Conservation (phyloP, 2,113 vertebrate species). For the Tichodroma muraria region DNA sequence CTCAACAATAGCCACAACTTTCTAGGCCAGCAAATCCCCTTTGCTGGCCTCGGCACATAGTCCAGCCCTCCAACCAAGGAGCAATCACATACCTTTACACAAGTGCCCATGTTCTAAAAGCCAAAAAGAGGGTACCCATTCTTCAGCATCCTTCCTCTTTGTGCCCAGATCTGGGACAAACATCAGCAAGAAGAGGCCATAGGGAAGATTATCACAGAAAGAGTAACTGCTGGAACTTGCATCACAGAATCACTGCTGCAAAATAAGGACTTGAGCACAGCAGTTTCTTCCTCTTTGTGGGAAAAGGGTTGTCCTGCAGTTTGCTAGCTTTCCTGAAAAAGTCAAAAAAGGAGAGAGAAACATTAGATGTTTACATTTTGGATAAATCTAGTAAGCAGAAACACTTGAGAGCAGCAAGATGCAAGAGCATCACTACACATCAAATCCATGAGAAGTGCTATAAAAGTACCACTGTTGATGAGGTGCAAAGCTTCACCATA, state of each 20-base stretch:
- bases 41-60: background rate
- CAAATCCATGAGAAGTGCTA: background rate
- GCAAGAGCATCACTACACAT: background rate
- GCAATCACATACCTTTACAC: constrained; percentile 81
- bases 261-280: background rate
- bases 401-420: background rate
- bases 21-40: background rate
- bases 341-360: background rate
- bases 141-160: constrained; percentile 78
- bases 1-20: background rate
- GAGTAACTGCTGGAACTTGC: constrained; percentile 30
- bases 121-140: constrained; percentile 72
- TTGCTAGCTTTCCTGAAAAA: background rate
- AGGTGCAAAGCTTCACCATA: background rate
- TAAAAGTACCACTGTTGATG: background rate
- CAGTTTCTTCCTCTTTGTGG: background rate
- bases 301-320: background rate
- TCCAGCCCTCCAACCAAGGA: background rate
- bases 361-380: background rate
- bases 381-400: background rate
- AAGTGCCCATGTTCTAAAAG: constrained; percentile 82
- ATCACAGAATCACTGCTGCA: background rate
- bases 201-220: constrained; percentile 76
- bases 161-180: constrained; percentile 76
- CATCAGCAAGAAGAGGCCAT: constrained; percentile 78